These are phyloP conservation scores for Furcula furcula DNA, from an alignment of 2,888 invertebrate genomes.

Conservation along the genomic window DNA sequence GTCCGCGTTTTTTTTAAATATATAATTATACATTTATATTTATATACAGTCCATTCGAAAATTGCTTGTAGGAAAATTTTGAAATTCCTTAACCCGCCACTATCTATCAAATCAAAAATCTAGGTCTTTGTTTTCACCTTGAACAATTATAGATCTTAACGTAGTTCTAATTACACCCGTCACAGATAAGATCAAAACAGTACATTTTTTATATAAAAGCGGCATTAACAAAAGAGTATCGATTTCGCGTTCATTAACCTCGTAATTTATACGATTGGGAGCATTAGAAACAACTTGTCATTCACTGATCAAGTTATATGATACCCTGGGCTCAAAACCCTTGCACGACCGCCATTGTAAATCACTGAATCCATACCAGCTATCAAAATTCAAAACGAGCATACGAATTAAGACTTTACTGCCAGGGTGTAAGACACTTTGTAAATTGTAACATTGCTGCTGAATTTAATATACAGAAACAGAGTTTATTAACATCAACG, in stretches of 20 bases:
- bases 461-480: slow-evolving; percentile 35
- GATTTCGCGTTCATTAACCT: neutral
- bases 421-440: neutral
- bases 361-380: neutral
- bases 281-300: neutral
- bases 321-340: neutral
- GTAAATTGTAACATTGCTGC: neutral
- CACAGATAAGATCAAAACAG: neutral
- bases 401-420: neutral
- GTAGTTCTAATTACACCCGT: neutral
- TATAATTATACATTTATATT: too few species aligned
- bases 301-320: neutral
- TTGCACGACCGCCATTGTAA: neutral
- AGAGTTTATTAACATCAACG: slow-evolving; percentile 32
- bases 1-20: too few species aligned
- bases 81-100: too few species aligned
- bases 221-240: neutral
- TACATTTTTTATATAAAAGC: neutral
- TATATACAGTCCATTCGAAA: too few species aligned
- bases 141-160: neutral
- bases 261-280: neutral
- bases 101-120: too few species aligned
- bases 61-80: too few species aligned
- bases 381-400: neutral
- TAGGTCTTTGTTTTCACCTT: too few species aligned